Percentiles rank a stretch among this genome's conserved stretches.
These are phyloP conservation scores for Meiosimyza decipiens DNA, from an alignment of 2,888 invertebrate species.

Conservation along the genomic window DNA sequence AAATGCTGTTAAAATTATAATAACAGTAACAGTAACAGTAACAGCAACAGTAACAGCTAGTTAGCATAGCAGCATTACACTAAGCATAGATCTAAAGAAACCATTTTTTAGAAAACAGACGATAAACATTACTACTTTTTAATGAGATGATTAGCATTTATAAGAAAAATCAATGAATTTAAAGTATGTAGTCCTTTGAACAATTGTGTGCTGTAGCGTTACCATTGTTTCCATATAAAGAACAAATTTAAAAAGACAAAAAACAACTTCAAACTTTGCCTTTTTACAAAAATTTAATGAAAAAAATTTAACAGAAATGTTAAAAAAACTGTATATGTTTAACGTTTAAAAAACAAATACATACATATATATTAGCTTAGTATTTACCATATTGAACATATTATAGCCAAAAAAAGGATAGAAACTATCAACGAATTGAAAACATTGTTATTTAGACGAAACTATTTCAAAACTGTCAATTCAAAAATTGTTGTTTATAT, in stretches of 20 bases:
- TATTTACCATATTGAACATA: background rate
- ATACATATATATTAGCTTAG: background rate
- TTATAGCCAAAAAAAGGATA: background rate
- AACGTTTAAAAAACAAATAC: background rate
- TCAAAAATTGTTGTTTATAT: slow-evolving; percentile 43
- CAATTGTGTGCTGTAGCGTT: slow-evolving; percentile 11
- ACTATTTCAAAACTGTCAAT: slow-evolving; percentile 51
- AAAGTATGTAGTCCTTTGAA: slow-evolving; percentile 20
- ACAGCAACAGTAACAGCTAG: slow-evolving; percentile 14
- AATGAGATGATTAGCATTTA: slow-evolving; percentile 34
- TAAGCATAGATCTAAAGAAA: slow-evolving; percentile 25
- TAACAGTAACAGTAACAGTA: background rate
- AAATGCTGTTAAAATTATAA: slow-evolving; percentile 15
- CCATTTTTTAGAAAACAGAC: background rate
- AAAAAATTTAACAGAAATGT: slow-evolving; percentile 9
- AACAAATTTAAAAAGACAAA: background rate
- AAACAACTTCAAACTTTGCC: slow-evolving; percentile 25
- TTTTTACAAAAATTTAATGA: slow-evolving; percentile 23
- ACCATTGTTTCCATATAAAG: slow-evolving; percentile 16
- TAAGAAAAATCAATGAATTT: slow-evolving; percentile 27
- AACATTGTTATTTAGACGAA: slow-evolving; percentile 33
- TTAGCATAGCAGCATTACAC: slow-evolving; percentile 18
- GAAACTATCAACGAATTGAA: slow-evolving; percentile 48
- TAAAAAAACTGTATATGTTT: slow-evolving; percentile 7
- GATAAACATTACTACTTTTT: slow-evolving; percentile 7